These are phyloP conservation scores for Netelia virgata DNA, from an alignment of 2,888 invertebrate genomes.

Conservation along the genomic window DNA sequence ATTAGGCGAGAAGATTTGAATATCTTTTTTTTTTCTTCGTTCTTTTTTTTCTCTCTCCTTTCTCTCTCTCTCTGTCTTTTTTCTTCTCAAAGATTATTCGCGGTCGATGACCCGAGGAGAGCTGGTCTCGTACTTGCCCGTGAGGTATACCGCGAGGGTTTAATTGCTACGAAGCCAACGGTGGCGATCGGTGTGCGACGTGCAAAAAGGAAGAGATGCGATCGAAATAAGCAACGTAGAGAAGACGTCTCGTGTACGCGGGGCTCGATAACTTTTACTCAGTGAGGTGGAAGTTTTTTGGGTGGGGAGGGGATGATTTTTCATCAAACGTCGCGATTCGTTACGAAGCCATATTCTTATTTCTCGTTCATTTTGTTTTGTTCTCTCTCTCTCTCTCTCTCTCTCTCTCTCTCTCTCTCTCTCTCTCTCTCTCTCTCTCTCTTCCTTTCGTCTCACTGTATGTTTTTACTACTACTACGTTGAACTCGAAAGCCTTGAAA, in stretches of 20 bases:
- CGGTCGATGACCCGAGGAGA: constrained; percentile 47
- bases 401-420: too few relatives aligned
- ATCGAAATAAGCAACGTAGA: neutral
- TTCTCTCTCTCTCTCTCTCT: too few relatives aligned
- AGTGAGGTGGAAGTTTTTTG: too few relatives aligned
- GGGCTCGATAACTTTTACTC: too few relatives aligned
- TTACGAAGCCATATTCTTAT: too few relatives aligned
- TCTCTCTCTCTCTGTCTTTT: constrained; percentile 30
- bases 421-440: too few relatives aligned
- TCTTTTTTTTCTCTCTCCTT: constrained; percentile 17
- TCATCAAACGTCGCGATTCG: neutral
- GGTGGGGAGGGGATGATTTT: neutral
- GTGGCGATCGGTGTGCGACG: neutral
- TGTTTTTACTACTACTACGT: neutral
- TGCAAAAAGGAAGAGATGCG: neutral
- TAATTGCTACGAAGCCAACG: constrained; percentile 58
- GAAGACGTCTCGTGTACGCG: too few relatives aligned
- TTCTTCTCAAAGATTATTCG: constrained; percentile 31
- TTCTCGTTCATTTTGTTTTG: too few relatives aligned
- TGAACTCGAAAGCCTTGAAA: neutral
- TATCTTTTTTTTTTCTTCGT: constrained; percentile 55
- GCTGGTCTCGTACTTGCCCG: constrained; percentile 20
- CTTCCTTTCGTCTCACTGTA: neutral
- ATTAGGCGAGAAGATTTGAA: constrained; percentile 67
- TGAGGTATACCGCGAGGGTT: constrained; percentile 52